Conservation (phyloP, 2,797 vertebrate species). For the Coregonus sp. region DNA sequence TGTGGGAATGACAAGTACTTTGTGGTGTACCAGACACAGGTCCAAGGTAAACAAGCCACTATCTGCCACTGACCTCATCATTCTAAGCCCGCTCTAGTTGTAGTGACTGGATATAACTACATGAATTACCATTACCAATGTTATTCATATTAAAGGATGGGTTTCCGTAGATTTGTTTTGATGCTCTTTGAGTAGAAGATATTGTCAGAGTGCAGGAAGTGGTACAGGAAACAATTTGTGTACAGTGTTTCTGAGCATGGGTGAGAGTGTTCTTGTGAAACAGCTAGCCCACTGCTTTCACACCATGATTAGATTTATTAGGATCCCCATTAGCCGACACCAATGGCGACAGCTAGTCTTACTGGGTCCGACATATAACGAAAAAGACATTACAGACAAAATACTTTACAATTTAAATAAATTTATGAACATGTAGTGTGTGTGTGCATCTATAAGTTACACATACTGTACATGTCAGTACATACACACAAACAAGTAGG, state of each 20-base stretch:
- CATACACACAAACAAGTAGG: no score
- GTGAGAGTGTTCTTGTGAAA: no score
- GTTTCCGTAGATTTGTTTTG: not conserved
- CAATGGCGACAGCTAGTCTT: no score
- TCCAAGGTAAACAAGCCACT: constrained; percentile 82
- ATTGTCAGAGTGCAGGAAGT: not conserved
- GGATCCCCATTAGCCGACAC: no score
- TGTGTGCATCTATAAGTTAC: no score
- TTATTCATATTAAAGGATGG: not conserved
- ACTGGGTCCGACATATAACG: no score
- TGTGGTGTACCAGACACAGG: constrained; percentile 95
- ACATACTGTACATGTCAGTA: no score
- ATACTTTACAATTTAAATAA: no score
- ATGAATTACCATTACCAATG: not conserved
- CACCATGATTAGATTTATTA: not conserved
- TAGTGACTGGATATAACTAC: not conserved
- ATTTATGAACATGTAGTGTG: no score
- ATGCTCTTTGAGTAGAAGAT: not conserved
- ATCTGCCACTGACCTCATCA: not conserved
- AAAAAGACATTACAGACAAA: no score
- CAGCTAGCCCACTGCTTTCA: not conserved
- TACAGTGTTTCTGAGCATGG: not conserved
- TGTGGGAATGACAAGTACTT: constrained; percentile 89
- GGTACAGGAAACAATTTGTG: not conserved
- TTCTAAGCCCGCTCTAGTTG: not conserved